Evolutionary conservation across 2,888 invertebrate genomes (phyloP).

Genomic region (Cheiracanthium punctorium): DNA sequence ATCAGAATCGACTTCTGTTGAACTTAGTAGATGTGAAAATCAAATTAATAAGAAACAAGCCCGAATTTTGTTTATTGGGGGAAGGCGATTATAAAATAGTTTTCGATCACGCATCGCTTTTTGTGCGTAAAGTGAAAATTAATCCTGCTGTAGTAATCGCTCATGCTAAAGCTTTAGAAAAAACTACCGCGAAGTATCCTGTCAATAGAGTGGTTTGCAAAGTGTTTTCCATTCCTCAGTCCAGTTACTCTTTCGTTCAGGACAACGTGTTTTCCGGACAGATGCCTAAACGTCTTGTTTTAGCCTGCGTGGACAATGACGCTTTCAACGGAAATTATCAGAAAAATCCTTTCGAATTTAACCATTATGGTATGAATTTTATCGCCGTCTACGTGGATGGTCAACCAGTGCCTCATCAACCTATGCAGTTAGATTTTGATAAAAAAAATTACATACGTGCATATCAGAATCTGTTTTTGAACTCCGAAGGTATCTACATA

Average conservation of each 20-base stretch:
- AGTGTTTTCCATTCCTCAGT: slow-evolving; percentile 25
- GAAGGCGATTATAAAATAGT: slow-evolving; percentile 60
- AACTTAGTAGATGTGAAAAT: slow-evolving; percentile 44
- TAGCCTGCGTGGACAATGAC: slow-evolving; percentile 34
- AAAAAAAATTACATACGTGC: slow-evolving; percentile 56
- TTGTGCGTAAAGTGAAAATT: slow-evolving; percentile 71
- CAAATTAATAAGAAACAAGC: slow-evolving; percentile 43
- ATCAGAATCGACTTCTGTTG: slow-evolving; percentile 37
- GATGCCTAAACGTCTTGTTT: slow-evolving; percentile 71
- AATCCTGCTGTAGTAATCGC: slow-evolving; percentile 72
- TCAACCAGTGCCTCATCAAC: slow-evolving; percentile 20
- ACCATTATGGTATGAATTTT: slow-evolving; percentile 42
- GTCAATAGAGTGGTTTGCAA: slow-evolving; percentile 26
- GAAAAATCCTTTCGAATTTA: slow-evolving; percentile 30
- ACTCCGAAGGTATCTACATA: slow-evolving; percentile 54
- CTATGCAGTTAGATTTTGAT: slow-evolving; percentile 20
- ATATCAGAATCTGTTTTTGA: slow-evolving; percentile 73
- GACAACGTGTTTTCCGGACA: slow-evolving; percentile 74
- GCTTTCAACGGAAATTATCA: background rate
- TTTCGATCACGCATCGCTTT: slow-evolving; percentile 71
- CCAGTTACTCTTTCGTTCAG: slow-evolving; percentile 72
- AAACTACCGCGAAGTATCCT: slow-evolving; percentile 31
- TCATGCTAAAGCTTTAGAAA: slow-evolving; percentile 17
- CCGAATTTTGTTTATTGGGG: slow-evolving; percentile 51
- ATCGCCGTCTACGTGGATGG: slow-evolving; percentile 29